phyloP scores from a whole-genome alignment of 2,113 vertebrate species.

The Polyodon spathula region DNA sequence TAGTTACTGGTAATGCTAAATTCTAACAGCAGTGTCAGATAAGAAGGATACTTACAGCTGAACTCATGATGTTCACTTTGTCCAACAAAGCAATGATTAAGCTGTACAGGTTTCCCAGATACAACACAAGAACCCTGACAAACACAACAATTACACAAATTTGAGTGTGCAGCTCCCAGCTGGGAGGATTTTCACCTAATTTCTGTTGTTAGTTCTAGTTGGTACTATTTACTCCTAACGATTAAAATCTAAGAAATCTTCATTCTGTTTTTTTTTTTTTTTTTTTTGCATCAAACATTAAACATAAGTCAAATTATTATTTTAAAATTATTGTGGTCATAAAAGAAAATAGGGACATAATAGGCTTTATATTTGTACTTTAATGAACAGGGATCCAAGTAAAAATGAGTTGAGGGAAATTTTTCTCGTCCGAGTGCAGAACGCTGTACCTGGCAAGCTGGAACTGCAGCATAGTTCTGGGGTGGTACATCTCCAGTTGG shows the following conservation, averaged over 20 bases:
- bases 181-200: no score
- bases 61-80: conserved; percentile 91
- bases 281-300: neutral
- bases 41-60: conserved; percentile 55
- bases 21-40: neutral
- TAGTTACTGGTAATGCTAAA: neutral
- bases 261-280: no score
- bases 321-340: no score
- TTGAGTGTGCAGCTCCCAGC: no score
- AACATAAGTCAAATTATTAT: neutral
- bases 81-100: conserved; percentile 93
- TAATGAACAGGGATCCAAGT: no score
- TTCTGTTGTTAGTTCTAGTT: no score
- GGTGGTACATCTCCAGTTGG: conserved; percentile 91
- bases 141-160: conserved; percentile 4
- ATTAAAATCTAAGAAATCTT: no score
- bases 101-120: conserved; percentile 95
- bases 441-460: conserved; percentile 81
- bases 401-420: no score
- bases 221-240: no score
- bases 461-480: conserved; percentile 84
- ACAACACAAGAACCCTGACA: conserved; percentile 88
- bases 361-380: no score
- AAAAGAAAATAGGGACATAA: no score
- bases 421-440: no score